Evolutionary conservation across 2,797 vertebrate genomes (phyloP).

Genomic region (Gallinago stenura): DNA sequence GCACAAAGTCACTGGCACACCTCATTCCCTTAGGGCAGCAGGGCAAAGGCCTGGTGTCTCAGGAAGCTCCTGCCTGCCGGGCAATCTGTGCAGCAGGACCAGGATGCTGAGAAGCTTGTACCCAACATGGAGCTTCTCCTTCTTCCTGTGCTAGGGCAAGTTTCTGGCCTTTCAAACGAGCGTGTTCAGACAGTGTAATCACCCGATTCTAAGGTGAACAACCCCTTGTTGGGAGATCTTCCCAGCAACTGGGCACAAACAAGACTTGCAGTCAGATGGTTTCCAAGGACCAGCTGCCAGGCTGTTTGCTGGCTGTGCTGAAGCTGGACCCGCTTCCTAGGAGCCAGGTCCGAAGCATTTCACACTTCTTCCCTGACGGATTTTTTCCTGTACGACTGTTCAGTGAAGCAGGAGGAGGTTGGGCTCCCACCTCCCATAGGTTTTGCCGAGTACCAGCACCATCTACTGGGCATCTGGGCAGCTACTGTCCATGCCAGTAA

Average conservation of each 20-base stretch:
- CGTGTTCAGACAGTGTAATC: background rate
- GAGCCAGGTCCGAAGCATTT: background rate
- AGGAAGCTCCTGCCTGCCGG: background rate
- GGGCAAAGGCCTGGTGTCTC: background rate
- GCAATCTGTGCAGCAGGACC: background rate
- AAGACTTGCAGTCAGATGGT: background rate
- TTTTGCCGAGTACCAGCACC: background rate
- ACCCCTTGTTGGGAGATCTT: background rate
- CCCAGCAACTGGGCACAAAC: background rate
- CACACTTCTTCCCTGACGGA: background rate
- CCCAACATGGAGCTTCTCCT: background rate
- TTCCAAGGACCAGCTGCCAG: background rate
- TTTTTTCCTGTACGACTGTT: accelerated
- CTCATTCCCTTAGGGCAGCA: accelerated
- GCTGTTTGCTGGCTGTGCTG: accelerated
- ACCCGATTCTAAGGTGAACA: accelerated
- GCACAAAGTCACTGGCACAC: background rate
- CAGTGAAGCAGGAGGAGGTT: background rate
- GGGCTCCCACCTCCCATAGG: background rate
- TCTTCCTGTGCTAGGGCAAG: background rate
- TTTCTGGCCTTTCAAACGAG: background rate
- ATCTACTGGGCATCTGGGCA: conserved; percentile 9
- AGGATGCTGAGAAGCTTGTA: background rate
- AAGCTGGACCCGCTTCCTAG: background rate
- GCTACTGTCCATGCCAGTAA: background rate